phyloP scores from a whole-genome alignment of 2,113 vertebrate genomes.

The Semicossyphus pulcher region DNA sequence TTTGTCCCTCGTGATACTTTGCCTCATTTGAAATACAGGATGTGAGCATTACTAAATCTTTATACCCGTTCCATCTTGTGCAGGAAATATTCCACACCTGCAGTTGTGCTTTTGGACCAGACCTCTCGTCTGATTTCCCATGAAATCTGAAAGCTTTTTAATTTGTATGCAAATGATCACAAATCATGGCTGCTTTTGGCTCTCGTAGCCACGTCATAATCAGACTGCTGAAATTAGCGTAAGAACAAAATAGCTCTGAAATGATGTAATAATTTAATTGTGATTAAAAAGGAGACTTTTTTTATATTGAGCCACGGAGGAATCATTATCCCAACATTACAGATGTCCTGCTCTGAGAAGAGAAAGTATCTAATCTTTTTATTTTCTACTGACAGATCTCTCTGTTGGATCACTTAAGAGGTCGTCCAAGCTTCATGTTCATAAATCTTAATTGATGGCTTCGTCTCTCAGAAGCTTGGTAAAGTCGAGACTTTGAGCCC shows the following conservation, averaged over 20 bases:
- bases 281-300: background rate
- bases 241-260: slow-evolving; percentile 11
- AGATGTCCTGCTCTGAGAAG: slow-evolving; percentile 7
- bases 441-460: slow-evolving; percentile 47
- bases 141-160: slow-evolving; percentile 54
- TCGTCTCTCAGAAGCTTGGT: slow-evolving; percentile 51
- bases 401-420: slow-evolving; percentile 23
- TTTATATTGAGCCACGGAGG: background rate
- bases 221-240: background rate
- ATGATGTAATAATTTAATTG: slow-evolving; percentile 19
- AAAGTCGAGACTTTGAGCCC: slow-evolving; percentile 39
- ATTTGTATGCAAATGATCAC: slow-evolving; percentile 62
- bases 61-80: slow-evolving; percentile 22
- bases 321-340: slow-evolving; percentile 8
- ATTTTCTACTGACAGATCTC: slow-evolving; percentile 29
- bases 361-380: slow-evolving; percentile 21
- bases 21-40: slow-evolving; percentile 69
- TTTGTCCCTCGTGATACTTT: slow-evolving; percentile 57
- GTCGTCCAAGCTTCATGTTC: slow-evolving; percentile 5
- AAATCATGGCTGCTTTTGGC: slow-evolving; percentile 29
- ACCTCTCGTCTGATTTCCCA: slow-evolving; percentile 46
- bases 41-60: slow-evolving; percentile 48
- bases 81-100: slow-evolving; percentile 58
- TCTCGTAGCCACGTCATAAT: slow-evolving; percentile 1
- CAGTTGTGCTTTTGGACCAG: slow-evolving; percentile 58